Evolutionary conservation across 2,113 vertebrate species (phyloP).

Genomic region (Sinosuthora webbiana): DNA sequence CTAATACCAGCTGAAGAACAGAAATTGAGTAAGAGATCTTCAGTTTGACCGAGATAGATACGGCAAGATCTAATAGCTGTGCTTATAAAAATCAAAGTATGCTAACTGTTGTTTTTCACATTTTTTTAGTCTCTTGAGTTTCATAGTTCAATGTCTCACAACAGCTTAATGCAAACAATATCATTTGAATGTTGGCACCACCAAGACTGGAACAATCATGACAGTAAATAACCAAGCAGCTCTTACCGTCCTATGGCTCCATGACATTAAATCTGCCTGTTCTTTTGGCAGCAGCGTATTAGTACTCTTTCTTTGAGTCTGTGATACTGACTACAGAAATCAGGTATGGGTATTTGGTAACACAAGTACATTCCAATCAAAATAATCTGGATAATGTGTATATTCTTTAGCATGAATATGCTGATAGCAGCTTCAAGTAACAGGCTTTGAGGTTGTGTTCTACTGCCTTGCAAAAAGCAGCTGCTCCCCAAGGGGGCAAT

Average conservation of each 20-base stretch:
- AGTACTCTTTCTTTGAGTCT: background rate
- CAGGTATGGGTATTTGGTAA: background rate
- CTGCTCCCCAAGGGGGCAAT: background rate
- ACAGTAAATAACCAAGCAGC: background rate
- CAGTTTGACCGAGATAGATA: too few species aligned
- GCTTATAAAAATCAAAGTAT: background rate
- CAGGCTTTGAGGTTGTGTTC: background rate
- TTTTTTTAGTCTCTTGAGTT: background rate
- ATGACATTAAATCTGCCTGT: background rate
- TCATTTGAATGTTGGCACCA: background rate
- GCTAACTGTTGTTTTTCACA: background rate
- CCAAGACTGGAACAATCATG: background rate
- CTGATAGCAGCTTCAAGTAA: background rate
- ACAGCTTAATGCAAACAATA: background rate
- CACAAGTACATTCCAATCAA: background rate
- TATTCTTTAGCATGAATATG: background rate
- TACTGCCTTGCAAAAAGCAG: background rate
- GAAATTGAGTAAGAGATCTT: background rate
- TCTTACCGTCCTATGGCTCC: background rate
- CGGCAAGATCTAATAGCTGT: fast-evolving
- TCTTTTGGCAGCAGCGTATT: background rate
- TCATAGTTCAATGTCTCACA: background rate
- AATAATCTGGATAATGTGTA: background rate
- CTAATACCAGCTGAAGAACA: background rate
- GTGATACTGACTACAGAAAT: background rate